Conservation (phyloP, 2,888 invertebrate genomes). For the Pycnomerus fuliginosus region DNA sequence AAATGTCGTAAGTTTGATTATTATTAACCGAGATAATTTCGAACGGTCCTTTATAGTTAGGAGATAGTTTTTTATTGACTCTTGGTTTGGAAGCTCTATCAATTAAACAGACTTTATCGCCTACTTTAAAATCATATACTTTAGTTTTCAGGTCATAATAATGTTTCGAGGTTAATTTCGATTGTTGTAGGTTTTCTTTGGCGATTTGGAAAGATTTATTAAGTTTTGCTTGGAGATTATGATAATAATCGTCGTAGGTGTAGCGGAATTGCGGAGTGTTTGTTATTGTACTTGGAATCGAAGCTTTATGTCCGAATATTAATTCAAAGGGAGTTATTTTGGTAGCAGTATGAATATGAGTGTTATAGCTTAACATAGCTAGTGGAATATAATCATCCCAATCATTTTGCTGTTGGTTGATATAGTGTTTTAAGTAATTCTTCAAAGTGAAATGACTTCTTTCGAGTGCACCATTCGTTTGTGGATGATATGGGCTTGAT, state of each 20-base stretch:
- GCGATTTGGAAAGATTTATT: conserved; percentile 28
- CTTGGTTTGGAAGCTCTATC: background rate
- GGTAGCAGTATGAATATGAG: conserved; percentile 36
- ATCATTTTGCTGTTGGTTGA: background rate
- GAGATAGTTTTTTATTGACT: conserved; percentile 1
- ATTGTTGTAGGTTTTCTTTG: conserved; percentile 24
- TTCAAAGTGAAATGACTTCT: background rate
- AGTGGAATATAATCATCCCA: background rate
- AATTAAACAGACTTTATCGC: conserved; percentile 3
- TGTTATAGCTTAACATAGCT: conserved; percentile 40
- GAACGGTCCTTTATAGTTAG: conserved; percentile 5
- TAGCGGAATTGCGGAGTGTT: conserved; percentile 20
- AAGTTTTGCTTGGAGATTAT: conserved; percentile 30
- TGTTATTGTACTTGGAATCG: conserved; percentile 32
- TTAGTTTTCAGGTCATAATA: conserved; percentile 1
- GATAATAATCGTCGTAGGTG: conserved; percentile 27
- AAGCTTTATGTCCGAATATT: conserved; percentile 41
- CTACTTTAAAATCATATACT: background rate
- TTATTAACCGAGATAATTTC: background rate
- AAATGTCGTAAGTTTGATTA: conserved; percentile 1
- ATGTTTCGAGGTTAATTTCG: conserved; percentile 1
- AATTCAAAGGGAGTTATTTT: conserved; percentile 42
- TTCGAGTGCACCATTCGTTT: conserved; percentile 9
- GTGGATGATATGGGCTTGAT: background rate
- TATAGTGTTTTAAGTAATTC: background rate